These are phyloP conservation scores for Whitmania pigra DNA, from an alignment of 1,140 invertebrate genomes.

Conservation along the genomic window DNA sequence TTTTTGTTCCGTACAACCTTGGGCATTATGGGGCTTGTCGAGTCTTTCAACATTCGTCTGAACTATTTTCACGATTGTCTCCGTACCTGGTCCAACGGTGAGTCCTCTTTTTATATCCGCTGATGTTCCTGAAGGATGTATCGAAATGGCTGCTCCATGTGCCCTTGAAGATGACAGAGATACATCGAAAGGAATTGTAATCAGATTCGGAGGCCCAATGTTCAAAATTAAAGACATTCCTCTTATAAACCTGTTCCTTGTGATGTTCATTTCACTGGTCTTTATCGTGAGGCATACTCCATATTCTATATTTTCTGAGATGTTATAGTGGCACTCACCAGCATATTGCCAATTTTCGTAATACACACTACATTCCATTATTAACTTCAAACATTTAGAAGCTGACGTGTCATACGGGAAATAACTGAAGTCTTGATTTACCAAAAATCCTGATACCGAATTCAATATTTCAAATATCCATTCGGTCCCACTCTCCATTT, in stretches of 20 bases:
- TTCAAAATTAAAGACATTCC: conserved; percentile 5
- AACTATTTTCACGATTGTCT: background rate
- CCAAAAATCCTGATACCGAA: too few relatives aligned
- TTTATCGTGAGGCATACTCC: background rate
- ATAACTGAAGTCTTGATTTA: too few relatives aligned
- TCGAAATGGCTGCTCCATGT: background rate
- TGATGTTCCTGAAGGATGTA: background rate
- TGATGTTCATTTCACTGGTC: background rate
- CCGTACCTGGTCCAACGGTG: conserved; percentile 10
- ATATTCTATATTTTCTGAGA: background rate
- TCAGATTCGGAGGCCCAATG: background rate
- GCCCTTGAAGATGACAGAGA: background rate
- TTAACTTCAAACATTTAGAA: too few relatives aligned
- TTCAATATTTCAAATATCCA: too few relatives aligned
- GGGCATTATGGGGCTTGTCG: background rate
- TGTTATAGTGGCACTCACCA: too few relatives aligned
- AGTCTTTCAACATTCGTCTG: background rate
- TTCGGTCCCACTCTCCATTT: too few relatives aligned
- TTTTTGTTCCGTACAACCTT: background rate
- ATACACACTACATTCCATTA: too few relatives aligned
- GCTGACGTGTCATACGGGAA: too few relatives aligned
- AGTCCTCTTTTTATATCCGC: conserved; percentile 6
- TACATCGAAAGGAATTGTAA: background rate
- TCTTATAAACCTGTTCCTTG: background rate
- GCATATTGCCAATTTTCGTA: too few relatives aligned